Evolutionary conservation across 1,140 invertebrate species (phyloP), one percentile per base, ranked within the genome.

Genomic region (Drosophila kanapiae): DNA sequence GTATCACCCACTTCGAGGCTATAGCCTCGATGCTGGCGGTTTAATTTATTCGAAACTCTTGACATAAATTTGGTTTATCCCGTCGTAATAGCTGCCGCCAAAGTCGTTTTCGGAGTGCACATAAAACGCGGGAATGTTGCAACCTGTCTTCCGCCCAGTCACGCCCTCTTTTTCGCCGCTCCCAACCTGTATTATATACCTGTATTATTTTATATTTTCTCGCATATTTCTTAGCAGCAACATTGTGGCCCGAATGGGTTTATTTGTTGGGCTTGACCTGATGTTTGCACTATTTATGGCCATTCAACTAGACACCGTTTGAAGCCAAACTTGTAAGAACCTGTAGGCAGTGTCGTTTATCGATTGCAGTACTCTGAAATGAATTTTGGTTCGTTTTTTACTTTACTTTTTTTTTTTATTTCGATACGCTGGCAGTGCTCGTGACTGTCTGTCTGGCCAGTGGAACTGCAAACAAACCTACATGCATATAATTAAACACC

Each of bases 61-160:
- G 82, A 57, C 82, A 86, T 85, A 86, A 85, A 78, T 86, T 70
- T 78, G 51, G 82, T 85, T 85, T 85, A 85, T 85, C 68, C 68
- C 71, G 48, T 53, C 63, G 72, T 81, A 80, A 84, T 84, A 77
- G 48, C 56, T 60, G 74, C 71, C 67, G 62, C 72, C 62, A 67
- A 77, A 58, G 53, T 47, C 49, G 37, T 23, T 62, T 57, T 63
- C 48, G 31, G 16, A 57, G 43, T 58, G 64, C 65, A 57, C 71
- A 67, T 64, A 64, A 82, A 82, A 65, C 11, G 33, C 29, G 53
- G 42, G 69, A 85, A 62, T 61, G 63, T 75, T 78, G 68, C 75
- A 81, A 64, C 61, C 72, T 80, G 82, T 75, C 75, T 74, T 77
- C 42, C 74, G 71, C 69, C 51, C 56, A 51, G 42, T n/a, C 69